phyloP scores from a whole-genome alignment of 1,140 invertebrate species.

The Drosophila simulans region DNA sequence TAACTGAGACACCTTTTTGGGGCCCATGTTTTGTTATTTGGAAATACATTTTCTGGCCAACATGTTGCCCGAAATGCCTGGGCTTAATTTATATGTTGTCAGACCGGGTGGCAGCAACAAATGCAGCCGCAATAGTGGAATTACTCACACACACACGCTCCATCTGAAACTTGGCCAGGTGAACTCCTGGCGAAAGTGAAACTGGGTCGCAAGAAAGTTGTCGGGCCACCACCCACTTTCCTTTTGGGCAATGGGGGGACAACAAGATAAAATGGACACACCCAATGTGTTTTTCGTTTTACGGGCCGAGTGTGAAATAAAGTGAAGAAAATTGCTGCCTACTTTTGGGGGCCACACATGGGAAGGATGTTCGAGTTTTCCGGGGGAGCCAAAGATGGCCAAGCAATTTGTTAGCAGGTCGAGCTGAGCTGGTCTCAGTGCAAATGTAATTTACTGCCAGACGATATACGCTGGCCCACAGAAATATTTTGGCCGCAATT shows the following conservation, averaged over 20 bases:
- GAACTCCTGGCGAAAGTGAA: slow-evolving; percentile 45
- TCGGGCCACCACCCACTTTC: slow-evolving; percentile 9
- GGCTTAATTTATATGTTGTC: slow-evolving; percentile 54
- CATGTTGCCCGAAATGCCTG: slow-evolving; percentile 36
- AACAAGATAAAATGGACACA: slow-evolving; percentile 46
- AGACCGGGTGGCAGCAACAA: slow-evolving; percentile 37
- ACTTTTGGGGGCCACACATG: slow-evolving; percentile 26
- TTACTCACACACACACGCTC: slow-evolving; percentile 47
- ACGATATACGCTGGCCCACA: slow-evolving; percentile 37
- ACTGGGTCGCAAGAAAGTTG: slow-evolving; percentile 52
- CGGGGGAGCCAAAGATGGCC: slow-evolving; percentile 22
- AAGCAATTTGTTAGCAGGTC: slow-evolving; percentile 53
- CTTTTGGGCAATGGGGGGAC: slow-evolving; percentile 1
- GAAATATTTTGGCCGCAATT: slow-evolving; percentile 31
- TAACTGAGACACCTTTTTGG: slow-evolving; percentile 17
- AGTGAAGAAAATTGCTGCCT: slow-evolving; percentile 52
- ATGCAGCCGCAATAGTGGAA: slow-evolving; percentile 59
- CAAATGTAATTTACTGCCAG: slow-evolving; percentile 51
- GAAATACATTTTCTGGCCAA: slow-evolving; percentile 35
- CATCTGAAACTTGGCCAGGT: slow-evolving; percentile 36
- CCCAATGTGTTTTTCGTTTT: slow-evolving; percentile 46
- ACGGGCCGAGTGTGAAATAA: slow-evolving; percentile 40
- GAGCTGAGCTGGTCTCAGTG: slow-evolving; percentile 37
- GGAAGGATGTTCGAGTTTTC: slow-evolving; percentile 22
- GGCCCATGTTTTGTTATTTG: slow-evolving; percentile 4